Base-by-base conservation (phyloP, 35 echinoderm and acorn worm genomes). In the Anneissia japonica region DNA sequence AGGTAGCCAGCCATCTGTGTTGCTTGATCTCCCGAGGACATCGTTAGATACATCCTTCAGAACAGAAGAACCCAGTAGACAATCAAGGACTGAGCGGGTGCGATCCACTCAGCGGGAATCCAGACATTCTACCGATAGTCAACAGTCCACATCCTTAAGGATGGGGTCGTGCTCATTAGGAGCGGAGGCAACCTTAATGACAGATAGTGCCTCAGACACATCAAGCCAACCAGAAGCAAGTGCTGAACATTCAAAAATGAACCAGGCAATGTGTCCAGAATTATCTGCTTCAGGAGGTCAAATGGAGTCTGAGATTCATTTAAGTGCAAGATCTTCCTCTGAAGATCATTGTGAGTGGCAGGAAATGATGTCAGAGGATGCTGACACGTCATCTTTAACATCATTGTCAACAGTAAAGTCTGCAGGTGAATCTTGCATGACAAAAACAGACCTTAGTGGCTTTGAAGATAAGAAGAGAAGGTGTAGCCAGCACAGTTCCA, bases 1-100 rank as follows among this genome's bases (percentile, higher is more conserved):
- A 4, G 77, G 86, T 30, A 77, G 81, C 26, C 86, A 91, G 21
- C 51, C 51, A 16, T 64, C 21, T 19, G 51, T 64, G 7, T 23
- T 64, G 5, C 51, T 64, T 64, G 51, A 64, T 64, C 51, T 64
- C 26, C 51, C 51, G 26, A 64, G 51, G 21, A 64, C 51, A 64
- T 64, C 51, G 2, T 16, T 64, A 23, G 51, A 64, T 64, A 64
- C 51, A 64, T 64, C 51, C 51, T 64, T 64, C 51, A 64, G 51
- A 64, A 64, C 51, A 16, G 51, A 64, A 64, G 51, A 64, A 64
- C 51, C 51, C 51, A 64, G 51, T 16, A 64, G 51, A 64, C 51
- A 14, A 6, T 6, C 51, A 64, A 64, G 51, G 26, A 23, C 51
- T 64, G 51, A 64, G 1, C 1, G 51, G 26, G 19, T 6, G 1